Percentiles rank a stretch among this genome's conserved stretches.
Conservation (phyloP, 2,888 invertebrate species). For the Eurytoma californica region DNA sequence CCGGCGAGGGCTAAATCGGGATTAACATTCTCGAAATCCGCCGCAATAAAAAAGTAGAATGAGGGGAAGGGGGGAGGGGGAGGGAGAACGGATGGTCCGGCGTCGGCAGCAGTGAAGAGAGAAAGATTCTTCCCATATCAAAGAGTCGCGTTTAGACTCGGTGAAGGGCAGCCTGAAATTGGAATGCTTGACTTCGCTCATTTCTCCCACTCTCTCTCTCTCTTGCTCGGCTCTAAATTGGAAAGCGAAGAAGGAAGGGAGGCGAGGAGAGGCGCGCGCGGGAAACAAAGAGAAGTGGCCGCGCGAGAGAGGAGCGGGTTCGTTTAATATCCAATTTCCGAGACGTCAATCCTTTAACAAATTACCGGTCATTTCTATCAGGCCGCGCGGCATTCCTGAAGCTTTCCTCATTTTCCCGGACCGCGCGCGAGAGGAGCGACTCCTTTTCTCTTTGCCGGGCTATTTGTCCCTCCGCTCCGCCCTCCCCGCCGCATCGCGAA, state of each 20-base stretch:
- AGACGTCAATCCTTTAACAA: conserved; percentile 70
- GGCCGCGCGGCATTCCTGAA: conserved; percentile 59
- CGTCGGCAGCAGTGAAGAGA: not conserved
- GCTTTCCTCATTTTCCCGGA: conserved; percentile 52
- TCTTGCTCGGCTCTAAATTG: conserved; percentile 47
- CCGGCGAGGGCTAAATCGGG: conserved; percentile 45
- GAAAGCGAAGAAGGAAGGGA: conserved; percentile 54
- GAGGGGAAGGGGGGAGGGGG: not conserved
- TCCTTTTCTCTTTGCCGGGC: conserved; percentile 16
- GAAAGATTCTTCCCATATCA: conserved; percentile 46
- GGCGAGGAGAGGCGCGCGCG: conserved; percentile 22
- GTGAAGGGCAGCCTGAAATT: conserved; percentile 54
- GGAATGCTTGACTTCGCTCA: conserved; percentile 54
- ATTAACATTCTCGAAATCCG: conserved; percentile 56
- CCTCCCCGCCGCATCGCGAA: not conserved
- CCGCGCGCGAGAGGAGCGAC: not conserved
- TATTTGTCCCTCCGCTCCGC: conserved; percentile 4
- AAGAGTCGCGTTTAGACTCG: conserved; percentile 48
- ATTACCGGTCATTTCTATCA: conserved; percentile 66
- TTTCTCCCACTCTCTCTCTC: conserved; percentile 23
- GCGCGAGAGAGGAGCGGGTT: conserved; percentile 56
- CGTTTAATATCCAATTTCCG: conserved; percentile 72
- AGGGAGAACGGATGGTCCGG: not conserved
- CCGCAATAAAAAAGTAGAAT: conserved; percentile 44
- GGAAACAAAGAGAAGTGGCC: conserved; percentile 56